Conservation (phyloP, 2,888 invertebrate genomes). For the Hybos culiciformis region DNA sequence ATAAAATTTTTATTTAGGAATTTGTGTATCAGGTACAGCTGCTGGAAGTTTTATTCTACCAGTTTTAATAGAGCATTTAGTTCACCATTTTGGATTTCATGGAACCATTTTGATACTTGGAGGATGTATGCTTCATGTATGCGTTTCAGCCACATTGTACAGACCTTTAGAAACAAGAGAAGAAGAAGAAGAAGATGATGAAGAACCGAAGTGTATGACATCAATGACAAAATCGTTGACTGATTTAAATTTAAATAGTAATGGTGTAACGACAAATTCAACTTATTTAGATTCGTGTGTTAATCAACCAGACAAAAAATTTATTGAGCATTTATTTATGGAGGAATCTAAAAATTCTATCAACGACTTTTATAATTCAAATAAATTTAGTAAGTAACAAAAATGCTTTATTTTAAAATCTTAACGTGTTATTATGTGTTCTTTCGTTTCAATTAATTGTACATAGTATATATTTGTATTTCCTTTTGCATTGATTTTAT, state of each 20-base stretch:
- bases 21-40: slow-evolving; percentile 68
- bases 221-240: slow-evolving; percentile 21
- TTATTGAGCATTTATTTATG: slow-evolving; percentile 34
- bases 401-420: slow-evolving; percentile 20
- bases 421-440: neutral
- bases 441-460: neutral
- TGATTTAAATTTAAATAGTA: slow-evolving; percentile 26
- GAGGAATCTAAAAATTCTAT: slow-evolving; percentile 35
- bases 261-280: slow-evolving; percentile 31
- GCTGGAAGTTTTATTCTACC: slow-evolving; percentile 68
- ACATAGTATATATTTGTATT: slow-evolving; percentile 3
- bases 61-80: slow-evolving; percentile 54
- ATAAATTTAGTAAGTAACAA: slow-evolving; percentile 20
- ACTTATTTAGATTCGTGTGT: slow-evolving; percentile 34
- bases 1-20: too few relatives aligned
- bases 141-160: slow-evolving; percentile 55
- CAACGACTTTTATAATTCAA: slow-evolving; percentile 30
- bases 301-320: slow-evolving; percentile 30
- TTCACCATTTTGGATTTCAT: slow-evolving; percentile 56
- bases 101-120: slow-evolving; percentile 56
- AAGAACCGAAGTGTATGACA: slow-evolving; percentile 5
- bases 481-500: neutral
- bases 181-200: slow-evolving; percentile 19
- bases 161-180: slow-evolving; percentile 36
- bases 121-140: slow-evolving; percentile 62